Conservation (phyloP, 2,888 invertebrate genomes). For the Stenodera caucasica region DNA sequence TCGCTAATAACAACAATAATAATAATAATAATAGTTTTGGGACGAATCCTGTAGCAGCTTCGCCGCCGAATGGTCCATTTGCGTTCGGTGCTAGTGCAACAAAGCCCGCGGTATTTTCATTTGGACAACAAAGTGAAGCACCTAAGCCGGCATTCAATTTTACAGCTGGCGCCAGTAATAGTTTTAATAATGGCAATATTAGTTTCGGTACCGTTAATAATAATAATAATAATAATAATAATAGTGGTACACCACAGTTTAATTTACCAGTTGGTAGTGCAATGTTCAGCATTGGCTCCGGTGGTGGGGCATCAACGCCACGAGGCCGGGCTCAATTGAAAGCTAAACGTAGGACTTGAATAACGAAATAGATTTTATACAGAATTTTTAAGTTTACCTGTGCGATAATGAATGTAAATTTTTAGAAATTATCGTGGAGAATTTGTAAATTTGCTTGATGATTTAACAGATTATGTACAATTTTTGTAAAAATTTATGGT, state of each 20-base stretch:
- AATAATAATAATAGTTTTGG: not conserved
- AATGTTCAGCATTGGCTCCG: conserved; percentile 59
- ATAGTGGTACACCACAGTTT: conserved; percentile 31
- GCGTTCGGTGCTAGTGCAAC: conserved; percentile 10
- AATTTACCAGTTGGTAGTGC: conserved; percentile 32
- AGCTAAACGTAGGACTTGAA: conserved; percentile 43
- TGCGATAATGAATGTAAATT: not conserved
- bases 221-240: too few relatives aligned
- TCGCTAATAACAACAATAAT: not conserved
- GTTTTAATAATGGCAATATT: not conserved
- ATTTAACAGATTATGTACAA: too few relatives aligned
- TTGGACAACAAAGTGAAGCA: conserved; percentile 14
- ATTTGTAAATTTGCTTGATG: not conserved
- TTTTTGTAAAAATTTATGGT: too few relatives aligned
- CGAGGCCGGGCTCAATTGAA: conserved; percentile 50
- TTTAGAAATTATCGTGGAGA: too few relatives aligned
- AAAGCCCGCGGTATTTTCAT: conserved; percentile 11
- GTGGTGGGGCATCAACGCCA: conserved; percentile 52
- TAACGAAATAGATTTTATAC: conserved; percentile 1
- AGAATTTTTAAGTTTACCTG: not conserved
- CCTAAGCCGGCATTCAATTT: conserved; percentile 19
- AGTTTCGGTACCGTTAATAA: conserved; percentile 8
- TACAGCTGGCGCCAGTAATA: not conserved
- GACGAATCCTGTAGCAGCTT: not conserved
- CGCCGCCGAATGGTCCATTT: not conserved